phyloP scores from a whole-genome alignment of 2,888 invertebrate genomes.

The Drosophila anomalata region DNA sequence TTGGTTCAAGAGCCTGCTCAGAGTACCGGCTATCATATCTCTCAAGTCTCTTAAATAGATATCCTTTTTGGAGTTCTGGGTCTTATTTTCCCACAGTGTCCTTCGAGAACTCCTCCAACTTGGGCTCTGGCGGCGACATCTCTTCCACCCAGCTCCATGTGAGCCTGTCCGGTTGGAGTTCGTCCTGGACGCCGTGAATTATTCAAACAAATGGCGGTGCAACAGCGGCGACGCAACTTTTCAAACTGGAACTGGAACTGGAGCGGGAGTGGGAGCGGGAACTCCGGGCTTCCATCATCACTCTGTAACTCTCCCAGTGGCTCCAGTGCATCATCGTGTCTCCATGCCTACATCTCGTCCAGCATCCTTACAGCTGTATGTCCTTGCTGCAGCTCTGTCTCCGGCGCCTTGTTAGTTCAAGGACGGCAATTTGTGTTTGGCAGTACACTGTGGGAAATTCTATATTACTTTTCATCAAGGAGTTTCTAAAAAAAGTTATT shows the following conservation, averaged over 20 bases:
- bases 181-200: slow-evolving; percentile 48
- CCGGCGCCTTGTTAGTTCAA: slow-evolving; percentile 48
- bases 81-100: slow-evolving; percentile 9
- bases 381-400: not conserved
- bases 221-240: not conserved
- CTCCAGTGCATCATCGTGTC: slow-evolving; percentile 1
- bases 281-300: slow-evolving; percentile 46
- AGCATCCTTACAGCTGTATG: not conserved
- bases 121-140: slow-evolving; percentile 8
- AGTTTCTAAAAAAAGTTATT: too few species aligned
- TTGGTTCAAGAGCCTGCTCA: not conserved
- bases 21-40: not conserved
- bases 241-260: slow-evolving; percentile 9
- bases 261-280: not conserved
- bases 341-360: not conserved
- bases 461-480: not conserved
- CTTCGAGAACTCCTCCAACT: not conserved
- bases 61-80: not conserved
- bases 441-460: not conserved
- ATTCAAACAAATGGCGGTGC: slow-evolving; percentile 53
- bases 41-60: too few species aligned
- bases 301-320: slow-evolving; percentile 19
- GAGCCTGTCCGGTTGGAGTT: slow-evolving; percentile 21
- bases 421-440: slow-evolving; percentile 52
- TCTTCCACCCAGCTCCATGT: slow-evolving; percentile 23